Evolutionary conservation across 2,797 vertebrate species (phyloP), one percentile per base, ranked within the genome.

Genomic region (Vireo griseus): DNA sequence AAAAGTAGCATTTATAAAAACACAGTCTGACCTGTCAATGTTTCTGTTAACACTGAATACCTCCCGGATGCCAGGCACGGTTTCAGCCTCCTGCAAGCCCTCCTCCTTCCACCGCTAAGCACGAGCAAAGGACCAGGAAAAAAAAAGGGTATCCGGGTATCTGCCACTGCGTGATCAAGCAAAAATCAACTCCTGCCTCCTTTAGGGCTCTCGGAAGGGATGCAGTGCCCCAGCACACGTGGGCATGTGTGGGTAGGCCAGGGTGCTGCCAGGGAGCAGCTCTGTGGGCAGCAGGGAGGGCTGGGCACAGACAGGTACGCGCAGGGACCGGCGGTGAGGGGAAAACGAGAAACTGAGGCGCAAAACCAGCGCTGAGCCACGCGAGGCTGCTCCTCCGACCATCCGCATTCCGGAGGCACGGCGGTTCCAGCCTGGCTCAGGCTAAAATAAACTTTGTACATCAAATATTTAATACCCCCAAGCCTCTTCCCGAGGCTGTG

Each of bases 21-120:
- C 86, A 72, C 65, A 45, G 54, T 35, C 88, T 88, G 93, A 95
- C 95, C 94, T 94, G 94, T 92, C 96, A 96, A 90, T 73, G 37
- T 96, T 97, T 91, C 95, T 95, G 93, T 97, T 97, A 95, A 96
- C 94, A 78, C 76, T 14, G 9, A 96, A 86, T 86, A 93, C 92
- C 94, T 91, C 86, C 78, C 4, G 47, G 94, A 92, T 52, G 58
- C 19, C 81, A 75, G 61, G 71, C 86, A 79, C 83, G 25, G 48
- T 78, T 77, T 58, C 51, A 90, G 69, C 94, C 77, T 80, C 81
- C 92, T 92, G 57, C 93, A 87, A 92, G 77, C 69, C 67, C 45
- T 76, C n/a, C 75, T 89, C 93, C 73, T 61, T 71, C 77, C 74
- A 13, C 66, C 59, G 44, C 17, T 16, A 25, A 67, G 66, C 19